Evolutionary conservation across 2,113 vertebrate species (phyloP), one percentile per base, ranked within the genome.

Genomic region (Zeus faber): DNA sequence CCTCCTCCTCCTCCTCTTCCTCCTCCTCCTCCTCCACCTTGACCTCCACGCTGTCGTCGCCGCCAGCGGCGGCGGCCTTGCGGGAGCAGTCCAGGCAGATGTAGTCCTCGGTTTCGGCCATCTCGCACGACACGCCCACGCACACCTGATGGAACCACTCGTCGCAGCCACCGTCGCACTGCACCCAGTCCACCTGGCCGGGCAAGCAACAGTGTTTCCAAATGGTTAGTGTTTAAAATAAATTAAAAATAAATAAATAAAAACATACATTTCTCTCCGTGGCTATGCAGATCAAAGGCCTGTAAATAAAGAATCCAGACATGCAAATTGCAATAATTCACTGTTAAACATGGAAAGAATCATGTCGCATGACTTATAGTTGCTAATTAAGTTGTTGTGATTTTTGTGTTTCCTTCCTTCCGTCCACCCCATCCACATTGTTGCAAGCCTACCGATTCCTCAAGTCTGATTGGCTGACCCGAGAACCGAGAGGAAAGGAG

Each of bases 61-160:
- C 67, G 0, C 51, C n/a, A 0, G 14, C 18, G 1, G 46, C 71
- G 1, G 49, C 22, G 0, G 72, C 80, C 66, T 96, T 97, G 51
- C 90, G 89, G 54, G 91, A 92, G 87, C 97, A 99, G 89, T 93
- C 93, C 79, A 86, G 62, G 82, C 97, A 99, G 86, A 99, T 96
- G 85, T 99, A 99, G 89, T 99, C 97, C 74, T 99, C 97, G 0
- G 88, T 98, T 84, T 99, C 97, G 0, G 97, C 97, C 96, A 99
- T 98, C 84, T 99, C 97, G 4, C 93, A 95, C 2, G 97, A 92
- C 11, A 99, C 95, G 1, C 97, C 97, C 3, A 98, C 97, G 37
- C 97, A 99, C 62, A 99, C 89, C 76, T 99, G 97, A 79, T 99
- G 97, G 88, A 99, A 99, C 97, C 97, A 99, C 77, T 97, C 95